Base-by-base conservation (phyloP, 2,888 invertebrate species). In the Rotaria magnacalcarata region DNA sequence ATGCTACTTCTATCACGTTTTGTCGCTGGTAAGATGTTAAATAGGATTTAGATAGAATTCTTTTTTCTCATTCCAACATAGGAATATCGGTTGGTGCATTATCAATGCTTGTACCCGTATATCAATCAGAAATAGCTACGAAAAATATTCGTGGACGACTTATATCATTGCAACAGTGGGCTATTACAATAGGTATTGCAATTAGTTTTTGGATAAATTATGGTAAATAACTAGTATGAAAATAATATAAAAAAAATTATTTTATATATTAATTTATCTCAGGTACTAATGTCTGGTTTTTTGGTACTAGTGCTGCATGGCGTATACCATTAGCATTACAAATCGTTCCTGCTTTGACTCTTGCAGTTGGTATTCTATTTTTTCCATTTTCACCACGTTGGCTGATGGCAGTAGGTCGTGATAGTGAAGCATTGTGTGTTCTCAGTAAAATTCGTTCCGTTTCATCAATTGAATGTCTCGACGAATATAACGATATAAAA, bases 311-410 rank as follows among this genome's bases (percentile, higher is more conserved):
- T 80, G 75, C 47, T 21, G 24, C 75, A 41, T 80, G 75, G 75
- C 75, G 47, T 27, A 24, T 80, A 16, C 75, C 75, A 80, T 19
- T 80, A 10, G 75, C 19, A 24, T 19, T 80, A 24, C 75, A 80
- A 47, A 41, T 80, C 10, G 75, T 80, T n/a, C 75, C 75, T 24
- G 75, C 75, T 0, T 47, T 80, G 2, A 80, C 47, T 10, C 41
- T 80, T 8, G 75, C 24, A 24, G 27, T 47, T 43, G 75, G 75
- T 80, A 80, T 80, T 47, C n/a, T 27, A 3, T 80, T 80, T 11
- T 80, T 80, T 80, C 75, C 75, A n/a, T 80, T 80, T 47, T 80
- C 75, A 47, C 75, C 75, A 7, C 75, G 75, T 47, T 80, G 75
- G 75, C 19, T 80, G 10, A 43, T 80, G 75, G 75, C 41, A 21